Percentiles rank a stretch among this genome's conserved stretches.
Conservation (phyloP, 2,797 vertebrate species). For the Gymnodraco acuticeps region DNA sequence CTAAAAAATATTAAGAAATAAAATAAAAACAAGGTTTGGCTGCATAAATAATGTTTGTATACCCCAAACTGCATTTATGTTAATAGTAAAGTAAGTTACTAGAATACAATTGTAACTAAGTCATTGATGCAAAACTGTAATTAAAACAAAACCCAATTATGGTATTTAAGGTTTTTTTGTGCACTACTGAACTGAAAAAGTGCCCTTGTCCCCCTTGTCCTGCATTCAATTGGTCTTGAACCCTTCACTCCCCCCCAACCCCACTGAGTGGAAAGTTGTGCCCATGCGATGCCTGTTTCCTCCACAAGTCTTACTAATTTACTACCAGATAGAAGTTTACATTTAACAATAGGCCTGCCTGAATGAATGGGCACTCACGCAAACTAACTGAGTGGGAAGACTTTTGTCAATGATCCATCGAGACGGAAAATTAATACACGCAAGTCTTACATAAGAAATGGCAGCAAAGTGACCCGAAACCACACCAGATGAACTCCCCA, state of each 20-base stretch:
- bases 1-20: no score
- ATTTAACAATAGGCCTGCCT: constrained; percentile 54
- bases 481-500: no score
- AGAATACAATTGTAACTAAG: no score
- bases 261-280: constrained; percentile 43
- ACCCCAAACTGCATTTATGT: no score
- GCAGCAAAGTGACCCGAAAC: background rate
- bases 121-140: no score
- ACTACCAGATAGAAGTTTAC: constrained; percentile 61
- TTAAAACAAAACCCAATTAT: no score
- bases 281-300: constrained; percentile 48
- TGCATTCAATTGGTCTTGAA: background rate
- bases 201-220: no score
- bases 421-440: constrained; percentile 24
- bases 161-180: no score
- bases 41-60: no score
- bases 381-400: constrained; percentile 14
- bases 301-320: constrained; percentile 63
- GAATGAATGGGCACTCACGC: constrained; percentile 43
- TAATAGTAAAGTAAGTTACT: no score
- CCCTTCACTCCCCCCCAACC: background rate
- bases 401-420: constrained; percentile 65
- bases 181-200: no score
- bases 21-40: no score
- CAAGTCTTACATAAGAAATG: constrained; percentile 38